phyloP scores from a whole-genome alignment of 2,888 invertebrate genomes.

The Drosophila testacea region DNA sequence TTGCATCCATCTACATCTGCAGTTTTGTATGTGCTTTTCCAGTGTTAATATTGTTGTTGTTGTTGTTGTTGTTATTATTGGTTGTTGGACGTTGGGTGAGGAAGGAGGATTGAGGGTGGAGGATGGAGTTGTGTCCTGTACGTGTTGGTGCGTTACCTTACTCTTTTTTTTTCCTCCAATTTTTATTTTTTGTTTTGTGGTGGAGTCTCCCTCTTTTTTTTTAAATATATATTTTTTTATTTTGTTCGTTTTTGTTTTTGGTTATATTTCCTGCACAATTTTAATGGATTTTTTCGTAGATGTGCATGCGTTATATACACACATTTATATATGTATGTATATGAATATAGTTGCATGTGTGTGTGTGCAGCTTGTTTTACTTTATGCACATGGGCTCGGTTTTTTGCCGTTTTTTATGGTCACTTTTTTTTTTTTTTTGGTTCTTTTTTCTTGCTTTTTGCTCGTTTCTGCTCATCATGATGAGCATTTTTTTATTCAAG shows the following conservation, averaged over 20 bases:
- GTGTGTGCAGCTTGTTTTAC: slow-evolving; percentile 49
- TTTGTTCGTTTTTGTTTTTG: slow-evolving; percentile 53
- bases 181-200: slow-evolving; percentile 19
- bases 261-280: slow-evolving; percentile 67
- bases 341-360: not conserved
- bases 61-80: slow-evolving; percentile 17
- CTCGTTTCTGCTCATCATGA: slow-evolving; percentile 69
- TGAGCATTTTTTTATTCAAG: slow-evolving; percentile 83
- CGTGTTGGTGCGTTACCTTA: slow-evolving; percentile 63
- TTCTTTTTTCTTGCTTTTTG: slow-evolving; percentile 18
- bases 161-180: slow-evolving; percentile 10
- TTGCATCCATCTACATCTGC: slow-evolving; percentile 36
- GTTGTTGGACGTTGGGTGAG: not conserved
- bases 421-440: slow-evolving; percentile 25
- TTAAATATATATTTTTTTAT: slow-evolving; percentile 12
- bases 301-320: slow-evolving; percentile 29
- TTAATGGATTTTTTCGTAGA: slow-evolving; percentile 68
- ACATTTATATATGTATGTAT: slow-evolving; percentile 4
- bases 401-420: slow-evolving; percentile 18
- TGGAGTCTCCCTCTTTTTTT: slow-evolving; percentile 28
- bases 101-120: not conserved
- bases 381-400: slow-evolving; percentile 58
- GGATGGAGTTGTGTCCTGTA: slow-evolving; percentile 45
- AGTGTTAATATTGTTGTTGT: slow-evolving; percentile 14
- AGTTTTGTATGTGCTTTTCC: slow-evolving; percentile 44